Base-by-base conservation (phyloP, 2,888 invertebrate species). In the Drosophila pseudotalamancana region DNA sequence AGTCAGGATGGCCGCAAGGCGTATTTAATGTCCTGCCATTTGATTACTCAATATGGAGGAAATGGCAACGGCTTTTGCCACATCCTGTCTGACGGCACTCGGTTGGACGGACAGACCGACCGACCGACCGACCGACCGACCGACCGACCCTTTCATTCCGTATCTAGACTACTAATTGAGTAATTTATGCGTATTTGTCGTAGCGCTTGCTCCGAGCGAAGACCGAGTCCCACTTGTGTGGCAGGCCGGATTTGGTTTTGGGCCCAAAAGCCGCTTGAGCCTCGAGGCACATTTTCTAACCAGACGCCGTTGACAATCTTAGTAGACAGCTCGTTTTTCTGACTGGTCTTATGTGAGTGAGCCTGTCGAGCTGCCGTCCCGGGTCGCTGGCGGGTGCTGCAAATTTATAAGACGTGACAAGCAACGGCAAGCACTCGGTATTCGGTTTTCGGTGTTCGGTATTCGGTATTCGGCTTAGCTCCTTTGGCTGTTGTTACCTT, bases 141-240 rank as follows among this genome's bases (percentile, higher is more conserved):
- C 34, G 3, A 34, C 43, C 54, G 59, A 68, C 65, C 61, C 40
- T 62, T 69, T 73, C 65, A 48, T 54, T 16, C 45, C 60, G 62
- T 67, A 75, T 76, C 67, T 72, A 65, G 87, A 66, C 81, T 80
- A 69, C 70, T 82, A 87, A 82, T 87, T 82, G 85, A 81, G 87
- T 84, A 87, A 82, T 82, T 87, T 82, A 87, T 82, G 85, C 82
- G 61, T 75, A 77, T 74, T 86, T 86, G 80, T 69, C 62, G 65
- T 39, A 59, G 61, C 60, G 79, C n/a, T 59, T 75, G 64, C 64
- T 53, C 69, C 55, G 57, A 56, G 53, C 48, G 21, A 62, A 23
- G 27, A 42, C 19, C 29, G 34, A 16, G 32, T 21, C 37, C 35
- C 34, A 45, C 12, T 32, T 48, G 6, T 32, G 27, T 31, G 27